These are phyloP conservation scores for Theocolax elegans DNA, from an alignment of 1,140 invertebrate genomes.

Conservation along the genomic window DNA sequence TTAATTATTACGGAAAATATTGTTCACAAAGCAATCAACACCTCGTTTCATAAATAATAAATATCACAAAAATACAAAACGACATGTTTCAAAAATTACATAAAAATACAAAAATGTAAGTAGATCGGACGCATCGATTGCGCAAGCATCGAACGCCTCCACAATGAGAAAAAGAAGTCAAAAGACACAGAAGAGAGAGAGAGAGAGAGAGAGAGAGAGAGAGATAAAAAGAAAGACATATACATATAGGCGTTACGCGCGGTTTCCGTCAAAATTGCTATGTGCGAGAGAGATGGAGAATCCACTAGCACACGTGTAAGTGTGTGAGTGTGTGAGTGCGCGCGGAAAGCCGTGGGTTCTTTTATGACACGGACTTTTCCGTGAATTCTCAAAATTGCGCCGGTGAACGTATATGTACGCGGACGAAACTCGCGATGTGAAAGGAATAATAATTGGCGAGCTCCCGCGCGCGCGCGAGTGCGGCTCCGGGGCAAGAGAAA, in stretches of 20 bases:
- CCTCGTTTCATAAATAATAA: no score
- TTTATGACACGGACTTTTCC: slow-evolving; percentile 41
- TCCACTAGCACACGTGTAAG: background rate
- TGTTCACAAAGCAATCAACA: no score
- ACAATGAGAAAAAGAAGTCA: background rate
- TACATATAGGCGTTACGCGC: slow-evolving; percentile 51
- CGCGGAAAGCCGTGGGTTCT: slow-evolving; percentile 24
- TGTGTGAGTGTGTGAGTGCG: background rate
- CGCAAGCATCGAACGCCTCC: background rate
- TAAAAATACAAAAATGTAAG: no score
- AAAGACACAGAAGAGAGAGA: background rate
- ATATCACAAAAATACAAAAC: no score
- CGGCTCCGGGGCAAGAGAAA: background rate
- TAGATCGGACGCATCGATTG: background rate
- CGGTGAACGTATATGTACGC: background rate
- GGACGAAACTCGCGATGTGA: slow-evolving; percentile 36
- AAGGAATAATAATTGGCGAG: slow-evolving; percentile 42
- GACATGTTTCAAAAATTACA: background rate
- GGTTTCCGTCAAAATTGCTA: slow-evolving; percentile 59
- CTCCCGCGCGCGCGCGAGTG: background rate
- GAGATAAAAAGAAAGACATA: background rate
- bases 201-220: background rate
- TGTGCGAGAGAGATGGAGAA: slow-evolving; percentile 40
- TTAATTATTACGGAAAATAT: no score
- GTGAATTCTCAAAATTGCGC: slow-evolving; percentile 40